Percentiles rank a stretch among this genome's conserved stretches.
Evolutionary conservation across 2,797 vertebrate species (phyloP).

Genomic region (Bradypodion pumilum): DNA sequence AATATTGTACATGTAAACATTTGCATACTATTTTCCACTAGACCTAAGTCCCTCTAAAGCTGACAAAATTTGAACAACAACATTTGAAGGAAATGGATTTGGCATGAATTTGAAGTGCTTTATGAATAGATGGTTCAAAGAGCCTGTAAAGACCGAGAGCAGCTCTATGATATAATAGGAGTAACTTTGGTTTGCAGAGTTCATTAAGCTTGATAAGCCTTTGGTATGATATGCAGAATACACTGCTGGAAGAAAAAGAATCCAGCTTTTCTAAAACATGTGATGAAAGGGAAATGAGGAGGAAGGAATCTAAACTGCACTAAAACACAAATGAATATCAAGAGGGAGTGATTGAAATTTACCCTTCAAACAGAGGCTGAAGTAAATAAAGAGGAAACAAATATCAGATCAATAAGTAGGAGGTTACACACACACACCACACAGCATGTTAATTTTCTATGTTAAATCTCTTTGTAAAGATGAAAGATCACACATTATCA

Average conservation of each 20-base stretch:
- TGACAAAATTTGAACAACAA: conserved; percentile 44
- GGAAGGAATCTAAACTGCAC: conserved; percentile 47
- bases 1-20: neutral
- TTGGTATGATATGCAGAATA: conserved; percentile 65
- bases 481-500: conserved; percentile 37
- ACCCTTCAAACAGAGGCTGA: conserved; percentile 45
- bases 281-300: conserved; percentile 37
- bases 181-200: conserved; percentile 63
- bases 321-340: conserved; percentile 7
- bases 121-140: neutral
- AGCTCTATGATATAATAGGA: conserved; percentile 34
- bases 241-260: conserved; percentile 66
- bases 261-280: conserved; percentile 69
- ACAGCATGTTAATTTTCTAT: conserved; percentile 30
- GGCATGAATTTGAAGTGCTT: conserved; percentile 17
- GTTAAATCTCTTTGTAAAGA: conserved; percentile 8
- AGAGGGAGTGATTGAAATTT: conserved; percentile 34
- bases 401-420: conserved; percentile 32
- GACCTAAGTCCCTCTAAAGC: conserved; percentile 12
- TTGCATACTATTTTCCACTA: neutral
- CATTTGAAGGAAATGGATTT: conserved; percentile 27
- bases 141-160: conserved; percentile 29
- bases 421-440: neutral
- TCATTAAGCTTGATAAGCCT: conserved; percentile 72
- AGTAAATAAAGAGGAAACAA: conserved; percentile 44